Evolutionary conservation across 2,888 invertebrate species (phyloP), one percentile per base, ranked within the genome.

Genomic region (Andrena praecox): DNA sequence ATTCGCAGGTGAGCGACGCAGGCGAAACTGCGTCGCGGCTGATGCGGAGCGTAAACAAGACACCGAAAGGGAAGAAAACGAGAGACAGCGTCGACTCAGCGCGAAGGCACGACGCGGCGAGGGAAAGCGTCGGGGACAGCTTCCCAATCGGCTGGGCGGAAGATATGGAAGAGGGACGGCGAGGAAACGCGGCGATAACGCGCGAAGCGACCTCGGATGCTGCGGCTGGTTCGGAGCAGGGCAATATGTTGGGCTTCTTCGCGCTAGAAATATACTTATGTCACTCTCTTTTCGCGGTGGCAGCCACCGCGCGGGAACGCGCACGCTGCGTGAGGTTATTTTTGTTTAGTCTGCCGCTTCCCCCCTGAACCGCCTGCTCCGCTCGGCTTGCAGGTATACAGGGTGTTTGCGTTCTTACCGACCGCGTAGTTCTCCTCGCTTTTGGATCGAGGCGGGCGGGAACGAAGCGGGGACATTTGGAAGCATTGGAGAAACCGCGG

Each of bases 271-370:
- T 86, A 81, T 80, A 80, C 84, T 85, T 85, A 84, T 84, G 84
- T 88, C 87, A 86, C 78, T 86, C 82, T 83, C 73, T 84, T 71
- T 71, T 67, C 73, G 27, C 75, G 73, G 56, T 56, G 68, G 74
- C 73, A 71, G 73, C 84, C 81, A 80, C 80, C 60, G 56, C 20
- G 20, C 80, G 74, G 69, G 74, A 69, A 56, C 72, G 70, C 77
- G 68, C 72, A 77, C 77, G 79, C 82, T 35, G 70, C 71, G 71
- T 74, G 78, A 79, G 85, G 75, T 90, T 90, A 90, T 90, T 90
- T 90, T 90, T 90, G 90, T 90, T 90, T 90, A 90, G 90, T 90
- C 90, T 90, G 89, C 81, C 73, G 72, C 82, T 71, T 74, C 81
- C 83, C 78, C 67, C 68, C 75, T 66, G 59, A 86, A 82, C 72